Conservation (phyloP, 2,888 invertebrate genomes). For the Luperina nickerlii region DNA sequence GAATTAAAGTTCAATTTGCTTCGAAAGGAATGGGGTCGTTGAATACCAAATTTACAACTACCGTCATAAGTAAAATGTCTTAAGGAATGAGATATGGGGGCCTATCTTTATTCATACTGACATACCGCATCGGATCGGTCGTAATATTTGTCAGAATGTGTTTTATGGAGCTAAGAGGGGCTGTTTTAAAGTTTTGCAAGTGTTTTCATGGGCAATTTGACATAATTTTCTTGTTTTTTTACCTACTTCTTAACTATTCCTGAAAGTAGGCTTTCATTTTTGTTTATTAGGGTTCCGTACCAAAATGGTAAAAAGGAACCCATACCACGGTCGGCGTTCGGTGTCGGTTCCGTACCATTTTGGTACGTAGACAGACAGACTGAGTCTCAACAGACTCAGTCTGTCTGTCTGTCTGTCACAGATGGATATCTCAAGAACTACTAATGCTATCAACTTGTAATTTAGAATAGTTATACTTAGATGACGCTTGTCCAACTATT, state of each 20-base stretch:
- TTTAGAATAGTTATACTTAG: too few species aligned
- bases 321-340: too few species aligned
- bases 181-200: constrained; percentile 46
- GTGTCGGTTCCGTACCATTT: too few species aligned
- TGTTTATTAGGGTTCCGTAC: too few species aligned
- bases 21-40: constrained; percentile 53
- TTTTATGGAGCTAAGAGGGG: constrained; percentile 63
- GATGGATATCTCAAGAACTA: too few species aligned
- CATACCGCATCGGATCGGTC: constrained; percentile 73
- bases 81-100: constrained; percentile 81
- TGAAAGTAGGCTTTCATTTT: not conserved
- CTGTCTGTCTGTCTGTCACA: too few species aligned
- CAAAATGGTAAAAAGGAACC: too few species aligned
- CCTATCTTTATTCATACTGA: constrained; percentile 83
- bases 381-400: too few species aligned
- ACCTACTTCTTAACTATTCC: not conserved
- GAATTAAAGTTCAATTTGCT: constrained; percentile 41
- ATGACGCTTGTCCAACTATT: too few species aligned
- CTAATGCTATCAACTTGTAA: too few species aligned
- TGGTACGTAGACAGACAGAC: too few species aligned
- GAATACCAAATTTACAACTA: constrained; percentile 83
- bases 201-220: constrained; percentile 30
- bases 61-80: constrained; percentile 84
- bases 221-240: constrained; percentile 1
- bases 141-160: constrained; percentile 81